Conservation (phyloP, 2,113 vertebrate genomes). For the Zapornia atra region DNA sequence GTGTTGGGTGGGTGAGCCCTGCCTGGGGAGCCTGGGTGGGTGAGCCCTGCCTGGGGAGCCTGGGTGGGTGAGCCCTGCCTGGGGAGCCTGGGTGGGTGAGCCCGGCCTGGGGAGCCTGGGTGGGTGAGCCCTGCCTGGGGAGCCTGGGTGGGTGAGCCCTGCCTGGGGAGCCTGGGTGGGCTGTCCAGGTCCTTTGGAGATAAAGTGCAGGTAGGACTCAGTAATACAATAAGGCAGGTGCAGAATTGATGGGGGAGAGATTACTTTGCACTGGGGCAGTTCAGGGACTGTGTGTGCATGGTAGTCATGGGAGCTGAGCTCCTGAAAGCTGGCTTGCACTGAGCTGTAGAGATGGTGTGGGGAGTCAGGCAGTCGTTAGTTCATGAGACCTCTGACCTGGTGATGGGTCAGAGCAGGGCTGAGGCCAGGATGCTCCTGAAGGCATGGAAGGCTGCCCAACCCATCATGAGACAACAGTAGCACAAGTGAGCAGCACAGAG, state of each 20-base stretch:
- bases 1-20: background rate
- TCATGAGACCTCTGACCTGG: background rate
- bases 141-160: background rate
- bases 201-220: background rate
- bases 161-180: background rate
- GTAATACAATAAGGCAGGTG: background rate
- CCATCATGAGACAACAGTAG: background rate
- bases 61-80: background rate
- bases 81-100: background rate
- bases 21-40: background rate
- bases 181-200: background rate
- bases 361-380: background rate
- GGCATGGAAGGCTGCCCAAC: background rate
- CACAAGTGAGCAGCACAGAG: background rate
- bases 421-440: background rate
- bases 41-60: too few species aligned
- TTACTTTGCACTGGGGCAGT: background rate
- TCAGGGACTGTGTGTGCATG: background rate
- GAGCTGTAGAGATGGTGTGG: background rate
- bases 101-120: too few species aligned
- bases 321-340: background rate
- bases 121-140: too few species aligned
- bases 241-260: background rate
- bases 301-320: background rate
- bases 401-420: background rate